A percentile compares a stretch with the other conserved stretches of the same genome.
Conservation (phyloP, 2,888 invertebrate species). For the Hirtodrosophila alboralis region DNA sequence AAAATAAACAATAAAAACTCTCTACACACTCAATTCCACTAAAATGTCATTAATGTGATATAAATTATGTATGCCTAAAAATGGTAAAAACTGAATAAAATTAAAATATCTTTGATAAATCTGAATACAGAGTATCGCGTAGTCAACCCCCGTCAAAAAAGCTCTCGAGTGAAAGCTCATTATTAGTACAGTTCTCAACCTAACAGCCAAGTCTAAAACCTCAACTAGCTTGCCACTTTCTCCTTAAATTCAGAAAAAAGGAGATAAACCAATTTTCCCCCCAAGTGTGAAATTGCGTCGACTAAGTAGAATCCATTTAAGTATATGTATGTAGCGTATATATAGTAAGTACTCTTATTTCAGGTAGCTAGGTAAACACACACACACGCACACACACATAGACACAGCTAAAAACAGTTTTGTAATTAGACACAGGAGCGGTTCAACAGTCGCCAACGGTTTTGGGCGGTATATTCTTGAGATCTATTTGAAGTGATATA, state of each 20-base stretch:
- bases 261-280: too few relatives aligned
- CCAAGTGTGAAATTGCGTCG: too few relatives aligned
- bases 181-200: conserved; percentile 7
- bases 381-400: neutral
- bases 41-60: too few relatives aligned
- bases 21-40: too few relatives aligned
- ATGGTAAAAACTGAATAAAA: too few relatives aligned
- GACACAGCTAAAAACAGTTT: conserved; percentile 7
- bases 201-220: neutral
- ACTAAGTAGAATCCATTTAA: neutral
- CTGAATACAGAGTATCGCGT: neutral
- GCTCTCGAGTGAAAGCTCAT: conserved; percentile 2
- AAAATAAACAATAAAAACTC: too few relatives aligned
- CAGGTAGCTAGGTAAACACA: conserved; percentile 4
- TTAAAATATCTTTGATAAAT: too few relatives aligned
- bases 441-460: conserved; percentile 8
- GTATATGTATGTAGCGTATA: neutral
- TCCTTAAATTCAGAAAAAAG: neutral
- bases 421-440: conserved; percentile 19
- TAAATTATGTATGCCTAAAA: too few relatives aligned
- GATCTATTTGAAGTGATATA: neutral
- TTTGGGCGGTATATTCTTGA: conserved; percentile 12
- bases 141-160: neutral
- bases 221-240: too few relatives aligned
- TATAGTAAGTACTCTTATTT: neutral